Evolutionary conservation across 2,888 invertebrate genomes (phyloP).

Genomic region (Drosophila nigricruria): DNA sequence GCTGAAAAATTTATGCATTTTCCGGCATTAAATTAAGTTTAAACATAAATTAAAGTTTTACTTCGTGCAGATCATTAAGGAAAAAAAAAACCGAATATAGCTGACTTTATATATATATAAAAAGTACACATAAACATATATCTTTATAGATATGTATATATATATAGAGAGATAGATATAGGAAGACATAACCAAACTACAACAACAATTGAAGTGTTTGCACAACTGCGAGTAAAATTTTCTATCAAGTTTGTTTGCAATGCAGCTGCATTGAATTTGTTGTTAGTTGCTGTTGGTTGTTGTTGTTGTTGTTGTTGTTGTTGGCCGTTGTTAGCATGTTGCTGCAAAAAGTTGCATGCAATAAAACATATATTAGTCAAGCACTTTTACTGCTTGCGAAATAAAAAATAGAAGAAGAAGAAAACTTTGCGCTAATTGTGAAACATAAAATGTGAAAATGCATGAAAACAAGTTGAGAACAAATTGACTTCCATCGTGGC

Average conservation of each 20-base stretch:
- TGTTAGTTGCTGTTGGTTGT: slow-evolving; percentile 28
- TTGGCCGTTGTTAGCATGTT: slow-evolving; percentile 44
- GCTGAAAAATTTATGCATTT: slow-evolving; percentile 67
- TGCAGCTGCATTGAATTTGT: slow-evolving; percentile 59
- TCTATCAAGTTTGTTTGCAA: slow-evolving; percentile 54
- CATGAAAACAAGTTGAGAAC: not conserved
- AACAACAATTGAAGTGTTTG: slow-evolving; percentile 46
- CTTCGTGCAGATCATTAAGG: slow-evolving; percentile 81
- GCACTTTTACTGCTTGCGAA: slow-evolving; percentile 33
- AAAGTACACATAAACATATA: slow-evolving; percentile 1
- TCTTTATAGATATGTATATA: not conserved
- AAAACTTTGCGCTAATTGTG: slow-evolving; percentile 16
- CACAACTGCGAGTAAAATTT: slow-evolving; percentile 53
- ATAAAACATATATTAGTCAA: slow-evolving; percentile 59
- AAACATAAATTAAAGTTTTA: slow-evolving; percentile 81
- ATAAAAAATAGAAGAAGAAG: slow-evolving; percentile 6
- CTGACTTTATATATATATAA: slow-evolving; percentile 7
- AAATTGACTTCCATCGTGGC: slow-evolving; percentile 1
- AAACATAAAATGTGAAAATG: slow-evolving; percentile 13
- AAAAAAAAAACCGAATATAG: slow-evolving; percentile 40
- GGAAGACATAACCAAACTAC: slow-evolving; percentile 19
- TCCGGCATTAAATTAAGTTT: slow-evolving; percentile 80
- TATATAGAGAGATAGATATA: slow-evolving; percentile 30
- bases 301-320: slow-evolving; percentile 27
- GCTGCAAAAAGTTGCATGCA: slow-evolving; percentile 63